Evolutionary conservation across 2,888 invertebrate genomes (phyloP), one percentile per base, ranked within the genome.

Genomic region (Uloborus plumipes): DNA sequence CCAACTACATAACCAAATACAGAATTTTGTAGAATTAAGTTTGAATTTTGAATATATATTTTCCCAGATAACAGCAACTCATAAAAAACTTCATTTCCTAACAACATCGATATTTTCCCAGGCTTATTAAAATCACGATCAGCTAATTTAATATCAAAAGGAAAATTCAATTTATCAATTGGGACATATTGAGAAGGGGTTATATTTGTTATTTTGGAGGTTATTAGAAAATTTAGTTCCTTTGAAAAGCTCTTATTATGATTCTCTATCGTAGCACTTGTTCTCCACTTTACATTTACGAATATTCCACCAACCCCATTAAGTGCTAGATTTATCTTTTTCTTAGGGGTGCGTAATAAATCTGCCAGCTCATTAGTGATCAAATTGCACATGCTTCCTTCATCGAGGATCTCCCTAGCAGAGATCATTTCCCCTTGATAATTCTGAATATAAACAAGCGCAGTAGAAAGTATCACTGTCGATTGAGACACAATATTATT

Each of bases 21-120:
- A 13, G 22, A 51, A 50, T 72, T 73, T 55, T 65, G 73, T 15
- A 73, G 39, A 9, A 66, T 15, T 49, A 74, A 47, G 20, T 51
- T 14, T 39, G 64, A 59, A 59, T 49, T 49, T 16, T 7, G 47
- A n/a, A 70, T 49, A 70, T 59, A 26, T n/a, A 61, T 61, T 9
- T 61, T 22, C 13, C 26, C 61, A 4, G 61, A 20, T 61, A 15
- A 11, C 15, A 61, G 15, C 20, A 58, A n/a, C 15, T 18, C 11
- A 58, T 2, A 58, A 58, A 58, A 58, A 1, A 14, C 13, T n/a
- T 53, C n/a, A 53, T 16, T 20, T 3, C 53, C 53, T 53, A 53
- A n/a, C 16, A 53, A n/a, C n/a, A 53, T 16, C 6, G 15, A 15
- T 3, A 2, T 53, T 53, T 53, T 53, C 6, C 53, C 16, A 2